These are phyloP conservation scores for Trichomycterus rosablanca DNA, from an alignment of 2,113 vertebrate genomes.

Conservation along the genomic window DNA sequence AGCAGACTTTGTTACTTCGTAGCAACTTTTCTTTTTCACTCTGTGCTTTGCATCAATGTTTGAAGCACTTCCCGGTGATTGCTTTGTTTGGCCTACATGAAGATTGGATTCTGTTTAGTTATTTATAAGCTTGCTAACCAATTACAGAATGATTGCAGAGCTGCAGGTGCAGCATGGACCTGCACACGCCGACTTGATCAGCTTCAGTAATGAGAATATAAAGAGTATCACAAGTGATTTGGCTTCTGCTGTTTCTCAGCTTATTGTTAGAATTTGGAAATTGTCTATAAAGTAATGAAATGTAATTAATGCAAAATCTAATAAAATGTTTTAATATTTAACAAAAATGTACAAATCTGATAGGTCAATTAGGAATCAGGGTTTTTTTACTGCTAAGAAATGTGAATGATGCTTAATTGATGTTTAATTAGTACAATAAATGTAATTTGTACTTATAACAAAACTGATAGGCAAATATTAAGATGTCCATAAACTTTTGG, in stretches of 20 bases:
- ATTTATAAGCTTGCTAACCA: conserved; percentile 66
- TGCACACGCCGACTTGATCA: conserved; percentile 45
- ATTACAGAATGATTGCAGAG: conserved; percentile 60
- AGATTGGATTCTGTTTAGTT: conserved; percentile 66
- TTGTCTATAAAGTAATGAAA: too few relatives aligned
- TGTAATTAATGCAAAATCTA: too few relatives aligned
- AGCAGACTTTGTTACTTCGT: conserved; percentile 53
- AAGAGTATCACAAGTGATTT: too few relatives aligned
- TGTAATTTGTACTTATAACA: too few relatives aligned
- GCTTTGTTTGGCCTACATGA: conserved; percentile 68
- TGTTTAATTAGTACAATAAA: too few relatives aligned
- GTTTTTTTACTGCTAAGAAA: too few relatives aligned
- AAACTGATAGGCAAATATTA: too few relatives aligned
- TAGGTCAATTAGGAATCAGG: too few relatives aligned
- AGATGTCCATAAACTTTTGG: too few relatives aligned
- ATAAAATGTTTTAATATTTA: too few relatives aligned
- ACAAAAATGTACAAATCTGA: too few relatives aligned
- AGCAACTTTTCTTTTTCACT: conserved; percentile 51
- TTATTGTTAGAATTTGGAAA: background rate
- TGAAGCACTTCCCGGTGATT: conserved; percentile 58
- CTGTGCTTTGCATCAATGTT: conserved; percentile 44
- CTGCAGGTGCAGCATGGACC: conserved; percentile 49
- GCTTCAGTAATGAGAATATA: background rate
- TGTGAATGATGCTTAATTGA: too few relatives aligned
- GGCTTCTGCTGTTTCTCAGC: background rate